Evolutionary conservation across 2,113 vertebrate species (phyloP).

Genomic region (Zosterops lateralis): DNA sequence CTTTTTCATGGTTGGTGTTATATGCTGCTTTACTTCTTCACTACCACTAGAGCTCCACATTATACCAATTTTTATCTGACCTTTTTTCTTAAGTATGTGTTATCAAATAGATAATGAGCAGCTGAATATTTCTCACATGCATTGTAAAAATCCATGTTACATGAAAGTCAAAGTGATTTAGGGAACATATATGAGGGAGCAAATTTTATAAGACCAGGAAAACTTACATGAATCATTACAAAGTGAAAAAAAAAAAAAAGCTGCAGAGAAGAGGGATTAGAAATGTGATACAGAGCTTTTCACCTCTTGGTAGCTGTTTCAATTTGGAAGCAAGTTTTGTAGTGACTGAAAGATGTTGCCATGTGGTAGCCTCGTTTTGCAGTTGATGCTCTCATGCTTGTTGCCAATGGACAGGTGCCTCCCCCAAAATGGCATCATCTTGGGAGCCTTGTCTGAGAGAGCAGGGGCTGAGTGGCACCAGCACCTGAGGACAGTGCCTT

Average conservation of each 20-base stretch:
- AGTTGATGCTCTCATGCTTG: not conserved
- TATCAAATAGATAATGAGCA: not conserved
- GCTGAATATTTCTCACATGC: not conserved
- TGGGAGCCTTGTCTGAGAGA: not conserved
- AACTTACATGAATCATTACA: not conserved
- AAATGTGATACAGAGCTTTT: not conserved
- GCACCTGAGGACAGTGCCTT: not conserved
- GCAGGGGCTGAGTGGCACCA: not conserved
- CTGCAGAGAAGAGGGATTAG: not conserved
- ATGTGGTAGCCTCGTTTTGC: not conserved
- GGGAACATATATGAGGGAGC: not conserved
- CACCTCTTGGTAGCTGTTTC: conserved; percentile 15
- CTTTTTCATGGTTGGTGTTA: not conserved
- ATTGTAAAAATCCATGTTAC: not conserved
- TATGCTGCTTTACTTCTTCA: conserved; percentile 42
- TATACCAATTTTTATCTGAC: conserved; percentile 58
- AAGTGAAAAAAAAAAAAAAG: not conserved
- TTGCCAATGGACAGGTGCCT: conserved; percentile 9
- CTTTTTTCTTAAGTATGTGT: not conserved
- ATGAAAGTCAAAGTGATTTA: not conserved
- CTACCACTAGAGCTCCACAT: conserved; percentile 74
- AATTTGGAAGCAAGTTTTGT: conserved; percentile 11
- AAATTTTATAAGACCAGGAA: not conserved
- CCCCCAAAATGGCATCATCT: not conserved
- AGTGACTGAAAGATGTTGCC: conserved; percentile 7